phyloP scores from a whole-genome alignment of 2,888 invertebrate genomes.

The Cryptocephalus primarius region DNA sequence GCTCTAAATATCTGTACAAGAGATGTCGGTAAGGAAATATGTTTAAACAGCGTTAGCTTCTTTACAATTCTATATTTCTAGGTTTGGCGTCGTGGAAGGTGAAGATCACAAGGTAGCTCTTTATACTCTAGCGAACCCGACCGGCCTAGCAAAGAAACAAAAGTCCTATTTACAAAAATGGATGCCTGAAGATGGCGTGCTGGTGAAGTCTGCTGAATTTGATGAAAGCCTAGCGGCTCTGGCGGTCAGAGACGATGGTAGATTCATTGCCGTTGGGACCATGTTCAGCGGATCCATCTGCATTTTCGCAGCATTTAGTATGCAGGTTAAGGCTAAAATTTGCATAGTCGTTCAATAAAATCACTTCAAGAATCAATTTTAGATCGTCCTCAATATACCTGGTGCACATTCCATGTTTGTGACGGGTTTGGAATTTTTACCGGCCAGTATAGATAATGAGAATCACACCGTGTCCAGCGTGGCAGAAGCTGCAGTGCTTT shows the following conservation, averaged over 20 bases:
- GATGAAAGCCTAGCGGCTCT: conserved; percentile 73
- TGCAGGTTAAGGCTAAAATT: conserved; percentile 49
- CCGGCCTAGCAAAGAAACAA: conserved; percentile 58
- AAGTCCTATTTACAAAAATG: conserved; percentile 71
- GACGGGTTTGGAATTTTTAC: conserved; percentile 89
- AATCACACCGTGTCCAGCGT: conserved; percentile 62
- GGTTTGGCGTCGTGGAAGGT: conserved; percentile 63
- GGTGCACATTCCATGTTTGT: conserved; percentile 94
- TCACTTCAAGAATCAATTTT: conserved; percentile 11
- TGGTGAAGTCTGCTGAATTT: conserved; percentile 48
- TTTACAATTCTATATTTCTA: conserved; percentile 23
- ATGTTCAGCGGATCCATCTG: conserved; percentile 89
- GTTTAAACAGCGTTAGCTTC: conserved; percentile 1
- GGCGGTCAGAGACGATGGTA: conserved; percentile 83
- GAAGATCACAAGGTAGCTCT: conserved; percentile 53
- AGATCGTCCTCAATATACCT: conserved; percentile 73
- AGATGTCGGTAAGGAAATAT: conserved; percentile 52
- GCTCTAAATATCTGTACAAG: conserved; percentile 71
- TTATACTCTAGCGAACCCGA: conserved; percentile 72
- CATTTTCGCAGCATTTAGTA: conserved; percentile 82
- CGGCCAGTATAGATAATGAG: conserved; percentile 59
- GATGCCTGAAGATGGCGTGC: conserved; percentile 48
- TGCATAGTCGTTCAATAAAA: background rate
- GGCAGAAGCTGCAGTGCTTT: conserved; percentile 79
- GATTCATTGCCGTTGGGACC: conserved; percentile 85